These are phyloP conservation scores for Mormyrops boulengeri DNA, from an alignment of 2,797 vertebrate species.

Conservation along the genomic window DNA sequence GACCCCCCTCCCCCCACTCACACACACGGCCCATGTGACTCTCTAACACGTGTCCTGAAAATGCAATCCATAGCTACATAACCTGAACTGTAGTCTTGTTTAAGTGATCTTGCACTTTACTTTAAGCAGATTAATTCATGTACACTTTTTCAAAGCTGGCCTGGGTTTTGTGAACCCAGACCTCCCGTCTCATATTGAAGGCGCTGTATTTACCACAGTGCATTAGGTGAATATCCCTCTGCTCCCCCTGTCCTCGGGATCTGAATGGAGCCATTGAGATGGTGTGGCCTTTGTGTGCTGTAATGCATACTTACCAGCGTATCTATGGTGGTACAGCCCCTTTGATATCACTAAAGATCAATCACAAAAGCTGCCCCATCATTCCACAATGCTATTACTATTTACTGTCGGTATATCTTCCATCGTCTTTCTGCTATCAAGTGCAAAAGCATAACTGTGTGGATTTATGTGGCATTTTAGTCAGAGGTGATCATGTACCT, in stretches of 20 bases:
- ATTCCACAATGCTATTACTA: not conserved
- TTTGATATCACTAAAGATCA: not conserved
- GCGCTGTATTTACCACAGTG: not conserved
- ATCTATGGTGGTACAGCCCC: not conserved
- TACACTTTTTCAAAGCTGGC: too few species aligned
- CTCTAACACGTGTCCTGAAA: not conserved
- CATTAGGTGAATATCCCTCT: not conserved
- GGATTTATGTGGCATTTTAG: not conserved
- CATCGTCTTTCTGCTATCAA: not conserved
- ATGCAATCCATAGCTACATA: not conserved
- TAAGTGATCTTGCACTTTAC: not conserved
- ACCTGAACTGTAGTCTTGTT: not conserved
- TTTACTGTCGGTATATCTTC: not conserved
- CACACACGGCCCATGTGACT: not conserved
- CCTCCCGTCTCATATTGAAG: too few species aligned
- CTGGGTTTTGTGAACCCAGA: not conserved
- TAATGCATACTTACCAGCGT: not conserved
- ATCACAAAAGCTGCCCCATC: not conserved
- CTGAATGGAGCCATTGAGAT: not conserved
- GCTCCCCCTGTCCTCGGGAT: not conserved
- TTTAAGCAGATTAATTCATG: not conserved
- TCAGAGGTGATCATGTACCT: not conserved
- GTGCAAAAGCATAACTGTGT: not conserved
- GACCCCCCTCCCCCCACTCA: too few species aligned
- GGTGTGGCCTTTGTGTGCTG: not conserved